Percentiles rank a stretch among this genome's conserved stretches.
Evolutionary conservation across 2,797 vertebrate species (phyloP).

Genomic region (Chromobotia macracanthus): DNA sequence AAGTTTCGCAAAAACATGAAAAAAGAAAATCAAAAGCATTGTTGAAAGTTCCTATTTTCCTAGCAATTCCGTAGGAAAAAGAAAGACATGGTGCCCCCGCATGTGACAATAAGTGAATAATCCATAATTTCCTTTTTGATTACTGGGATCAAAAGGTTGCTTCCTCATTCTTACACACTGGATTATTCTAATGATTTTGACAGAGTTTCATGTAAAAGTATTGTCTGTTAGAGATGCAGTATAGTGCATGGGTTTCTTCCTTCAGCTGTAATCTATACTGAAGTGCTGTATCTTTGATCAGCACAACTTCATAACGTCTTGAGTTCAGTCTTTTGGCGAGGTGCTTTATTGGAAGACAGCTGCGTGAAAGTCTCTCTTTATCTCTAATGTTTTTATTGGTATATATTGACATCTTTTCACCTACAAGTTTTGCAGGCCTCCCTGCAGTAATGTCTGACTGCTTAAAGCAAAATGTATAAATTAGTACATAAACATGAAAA

Average conservation of each 20-base stretch:
- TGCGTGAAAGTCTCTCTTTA: slow-evolving; percentile 33
- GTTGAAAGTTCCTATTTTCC: too few relatives aligned
- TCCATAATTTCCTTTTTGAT: neutral
- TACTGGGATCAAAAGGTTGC: neutral
- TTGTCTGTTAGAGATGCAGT: too few relatives aligned
- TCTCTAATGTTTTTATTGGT: slow-evolving; percentile 70
- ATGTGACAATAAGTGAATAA: too few relatives aligned
- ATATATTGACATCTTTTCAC: slow-evolving; percentile 78
- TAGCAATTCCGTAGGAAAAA: too few relatives aligned
- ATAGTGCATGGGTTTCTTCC: slow-evolving; percentile 48
- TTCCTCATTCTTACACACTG: neutral
- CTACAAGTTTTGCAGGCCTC: slow-evolving; percentile 69
- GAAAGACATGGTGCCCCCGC: too few relatives aligned
- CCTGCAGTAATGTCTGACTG: slow-evolving; percentile 57
- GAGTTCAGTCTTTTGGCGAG: slow-evolving; percentile 52
- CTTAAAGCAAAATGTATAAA: slow-evolving; percentile 32
- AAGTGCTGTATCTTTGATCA: slow-evolving; percentile 77
- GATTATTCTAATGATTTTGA: slow-evolving; percentile 17
- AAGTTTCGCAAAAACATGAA: too few relatives aligned
- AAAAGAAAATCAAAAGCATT: too few relatives aligned
- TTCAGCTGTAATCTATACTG: slow-evolving; percentile 72
- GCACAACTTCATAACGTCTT: slow-evolving; percentile 69
- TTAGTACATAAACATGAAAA: slow-evolving; percentile 47
- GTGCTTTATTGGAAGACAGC: slow-evolving; percentile 41
- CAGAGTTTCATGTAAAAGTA: too few relatives aligned